Conservation (phyloP, 2,113 vertebrate species). For the Tragelaphus imberbis region DNA sequence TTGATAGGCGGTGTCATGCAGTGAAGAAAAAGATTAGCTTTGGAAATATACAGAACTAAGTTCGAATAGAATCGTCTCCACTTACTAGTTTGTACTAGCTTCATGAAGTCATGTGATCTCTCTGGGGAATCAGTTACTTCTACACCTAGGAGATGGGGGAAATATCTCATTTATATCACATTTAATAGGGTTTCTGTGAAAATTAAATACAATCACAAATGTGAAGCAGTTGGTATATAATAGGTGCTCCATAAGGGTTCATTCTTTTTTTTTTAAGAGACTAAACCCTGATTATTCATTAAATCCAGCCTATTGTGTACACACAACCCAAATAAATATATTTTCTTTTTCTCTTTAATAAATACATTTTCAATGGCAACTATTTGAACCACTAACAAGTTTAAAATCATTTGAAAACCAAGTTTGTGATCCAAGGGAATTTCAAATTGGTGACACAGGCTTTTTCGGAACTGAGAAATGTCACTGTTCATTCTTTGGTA, state of each 20-base stretch:
- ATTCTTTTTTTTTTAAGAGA: not conserved
- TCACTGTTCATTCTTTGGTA: not conserved
- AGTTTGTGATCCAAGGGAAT: not conserved
- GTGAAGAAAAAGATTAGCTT: not conserved
- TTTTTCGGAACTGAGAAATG: not conserved
- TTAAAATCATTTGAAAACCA: constrained; percentile 15
- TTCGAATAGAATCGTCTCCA: not conserved
- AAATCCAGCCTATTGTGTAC: not conserved
- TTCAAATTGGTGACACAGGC: not conserved
- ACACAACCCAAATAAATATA: not conserved
- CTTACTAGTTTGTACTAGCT: not conserved
- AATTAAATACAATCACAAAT: not conserved
- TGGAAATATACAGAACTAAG: not conserved
- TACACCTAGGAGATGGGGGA: not conserved
- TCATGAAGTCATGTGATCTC: not conserved
- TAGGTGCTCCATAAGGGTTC: not conserved
- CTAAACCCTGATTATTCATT: not conserved
- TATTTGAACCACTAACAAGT: not conserved
- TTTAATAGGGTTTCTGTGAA: not conserved
- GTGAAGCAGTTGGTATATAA: not conserved
- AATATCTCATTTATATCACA: not conserved
- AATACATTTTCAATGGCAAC: not conserved
- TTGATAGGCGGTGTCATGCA: not conserved
- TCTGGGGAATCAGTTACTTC: not conserved
- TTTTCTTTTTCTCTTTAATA: constrained; percentile 1